Evolutionary conservation across 2,797 vertebrate genomes (phyloP).

Genomic region (Karalla daura): DNA sequence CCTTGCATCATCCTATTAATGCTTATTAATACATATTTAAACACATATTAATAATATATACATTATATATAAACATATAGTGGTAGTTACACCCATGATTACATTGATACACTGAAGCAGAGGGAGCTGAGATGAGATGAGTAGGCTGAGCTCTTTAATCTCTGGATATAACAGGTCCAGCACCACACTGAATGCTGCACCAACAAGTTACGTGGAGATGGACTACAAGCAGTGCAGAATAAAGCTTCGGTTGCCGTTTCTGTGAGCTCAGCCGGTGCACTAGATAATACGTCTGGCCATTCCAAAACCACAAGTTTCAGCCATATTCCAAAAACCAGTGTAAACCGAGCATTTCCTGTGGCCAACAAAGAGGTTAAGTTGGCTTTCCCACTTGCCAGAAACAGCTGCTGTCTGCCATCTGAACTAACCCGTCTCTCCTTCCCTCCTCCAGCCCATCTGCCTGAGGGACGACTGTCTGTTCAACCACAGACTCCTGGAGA

Average conservation of each 20-base stretch:
- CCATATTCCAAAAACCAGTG: constrained; percentile 31
- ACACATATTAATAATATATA: too few species aligned
- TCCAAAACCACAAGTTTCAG: constrained; percentile 53
- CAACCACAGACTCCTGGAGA: constrained; percentile 91
- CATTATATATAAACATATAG: too few species aligned
- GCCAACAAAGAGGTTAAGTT: constrained; percentile 24
- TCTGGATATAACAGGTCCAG: constrained; percentile 11
- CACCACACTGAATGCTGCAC: constrained; percentile 16
- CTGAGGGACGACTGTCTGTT: constrained; percentile 89
- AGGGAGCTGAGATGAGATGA: too few species aligned
- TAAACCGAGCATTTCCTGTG: constrained; percentile 29
- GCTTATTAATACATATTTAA: too few species aligned
- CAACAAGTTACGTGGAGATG: constrained; percentile 24
- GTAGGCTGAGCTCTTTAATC: too few species aligned
- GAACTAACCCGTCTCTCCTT: neutral
- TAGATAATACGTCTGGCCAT: constrained; percentile 29
- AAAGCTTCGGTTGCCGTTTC: constrained; percentile 28
- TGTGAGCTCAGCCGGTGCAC: constrained; percentile 39
- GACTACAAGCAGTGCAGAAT: constrained; percentile 43
- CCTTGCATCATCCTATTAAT: too few species aligned
- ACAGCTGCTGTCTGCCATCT: neutral
- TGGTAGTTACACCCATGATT: too few species aligned
- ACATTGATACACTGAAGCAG: too few species aligned
- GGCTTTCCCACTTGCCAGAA: constrained; percentile 27
- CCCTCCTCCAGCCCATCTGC: constrained; percentile 84